A percentile compares a stretch with the other conserved stretches of the same genome.
These are phyloP conservation scores for Nomada flava DNA, from an alignment of 2,888 invertebrate species.

Conservation along the genomic window DNA sequence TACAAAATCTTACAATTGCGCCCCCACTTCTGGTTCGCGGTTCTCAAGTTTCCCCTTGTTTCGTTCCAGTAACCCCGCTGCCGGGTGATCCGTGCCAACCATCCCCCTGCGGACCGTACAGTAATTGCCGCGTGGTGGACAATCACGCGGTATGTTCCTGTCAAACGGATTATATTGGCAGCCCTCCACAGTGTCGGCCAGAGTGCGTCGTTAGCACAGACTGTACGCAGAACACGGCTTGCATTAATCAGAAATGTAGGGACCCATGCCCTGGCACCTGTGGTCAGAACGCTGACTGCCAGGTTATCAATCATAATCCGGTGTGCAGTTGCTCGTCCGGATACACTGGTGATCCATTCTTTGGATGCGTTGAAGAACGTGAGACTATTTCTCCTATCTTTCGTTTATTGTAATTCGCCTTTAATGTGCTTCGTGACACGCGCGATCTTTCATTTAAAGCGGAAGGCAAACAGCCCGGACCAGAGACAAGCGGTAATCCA, in stretches of 20 bases:
- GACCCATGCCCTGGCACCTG: constrained; percentile 94
- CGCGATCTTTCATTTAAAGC: constrained; percentile 4
- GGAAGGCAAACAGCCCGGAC: constrained; percentile 50
- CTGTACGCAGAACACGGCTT: constrained; percentile 92
- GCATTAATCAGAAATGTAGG: constrained; percentile 91
- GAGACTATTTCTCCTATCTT: constrained; percentile 81
- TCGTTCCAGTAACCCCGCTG: constrained; percentile 58
- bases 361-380: constrained; percentile 89
- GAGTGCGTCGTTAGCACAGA: constrained; percentile 94
- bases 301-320: constrained; percentile 94
- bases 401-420: too few species aligned
- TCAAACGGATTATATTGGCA: constrained; percentile 91
- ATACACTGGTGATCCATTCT: constrained; percentile 92
- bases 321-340: constrained; percentile 92
- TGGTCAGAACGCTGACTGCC: constrained; percentile 92
- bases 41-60: background rate
- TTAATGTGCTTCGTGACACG: background rate
- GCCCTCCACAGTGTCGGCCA: constrained; percentile 91
- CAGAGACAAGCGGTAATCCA: constrained; percentile 88
- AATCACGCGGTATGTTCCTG: constrained; percentile 93
- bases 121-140: constrained; percentile 90
- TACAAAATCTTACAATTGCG: background rate
- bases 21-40: background rate
- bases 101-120: constrained; percentile 93
- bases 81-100: constrained; percentile 87